A percentile compares a stretch with the other conserved stretches of the same genome.
Conservation (phyloP, 2,888 invertebrate species). For the Auanema freiburgensis region DNA sequence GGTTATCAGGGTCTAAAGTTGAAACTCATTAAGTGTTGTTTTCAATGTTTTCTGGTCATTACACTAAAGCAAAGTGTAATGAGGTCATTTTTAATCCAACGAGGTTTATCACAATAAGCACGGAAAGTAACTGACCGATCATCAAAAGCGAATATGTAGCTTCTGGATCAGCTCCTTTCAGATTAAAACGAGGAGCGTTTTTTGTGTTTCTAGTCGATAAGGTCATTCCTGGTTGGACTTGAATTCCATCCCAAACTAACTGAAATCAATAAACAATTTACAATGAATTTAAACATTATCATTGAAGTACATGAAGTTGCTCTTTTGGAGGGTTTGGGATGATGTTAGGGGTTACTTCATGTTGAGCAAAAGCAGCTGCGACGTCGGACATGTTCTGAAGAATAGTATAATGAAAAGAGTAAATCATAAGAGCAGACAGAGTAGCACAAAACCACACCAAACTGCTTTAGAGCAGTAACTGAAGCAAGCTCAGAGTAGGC, state of each 20-base stretch:
- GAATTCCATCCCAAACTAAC: slow-evolving; percentile 62
- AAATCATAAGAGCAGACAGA: too few species aligned
- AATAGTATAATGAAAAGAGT: neutral
- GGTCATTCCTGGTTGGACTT: slow-evolving; percentile 58
- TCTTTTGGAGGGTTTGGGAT: slow-evolving; percentile 58
- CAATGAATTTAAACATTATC: neutral
- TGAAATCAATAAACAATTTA: slow-evolving; percentile 23
- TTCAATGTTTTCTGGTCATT: neutral
- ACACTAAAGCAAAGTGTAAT: too few species aligned
- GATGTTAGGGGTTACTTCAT: slow-evolving; percentile 62
- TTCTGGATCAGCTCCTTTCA: slow-evolving; percentile 62
- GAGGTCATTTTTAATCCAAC: neutral
- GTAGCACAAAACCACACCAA: too few species aligned
- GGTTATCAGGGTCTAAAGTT: slow-evolving; percentile 62
- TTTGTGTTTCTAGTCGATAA: slow-evolving; percentile 55
- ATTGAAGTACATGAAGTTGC: slow-evolving; percentile 27
- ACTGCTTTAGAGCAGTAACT: too few species aligned
- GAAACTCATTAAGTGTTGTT: neutral
- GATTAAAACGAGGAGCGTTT: slow-evolving; percentile 60
- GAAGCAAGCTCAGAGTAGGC: too few species aligned
- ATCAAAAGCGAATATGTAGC: slow-evolving; percentile 61
- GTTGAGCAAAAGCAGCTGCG: slow-evolving; percentile 50
- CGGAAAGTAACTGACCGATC: slow-evolving; percentile 51
- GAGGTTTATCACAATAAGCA: neutral
- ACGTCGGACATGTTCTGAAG: slow-evolving; percentile 50